Evolutionary conservation across 2,113 vertebrate species (phyloP), one percentile per base, ranked within the genome.

Genomic region (Marmota monax): DNA sequence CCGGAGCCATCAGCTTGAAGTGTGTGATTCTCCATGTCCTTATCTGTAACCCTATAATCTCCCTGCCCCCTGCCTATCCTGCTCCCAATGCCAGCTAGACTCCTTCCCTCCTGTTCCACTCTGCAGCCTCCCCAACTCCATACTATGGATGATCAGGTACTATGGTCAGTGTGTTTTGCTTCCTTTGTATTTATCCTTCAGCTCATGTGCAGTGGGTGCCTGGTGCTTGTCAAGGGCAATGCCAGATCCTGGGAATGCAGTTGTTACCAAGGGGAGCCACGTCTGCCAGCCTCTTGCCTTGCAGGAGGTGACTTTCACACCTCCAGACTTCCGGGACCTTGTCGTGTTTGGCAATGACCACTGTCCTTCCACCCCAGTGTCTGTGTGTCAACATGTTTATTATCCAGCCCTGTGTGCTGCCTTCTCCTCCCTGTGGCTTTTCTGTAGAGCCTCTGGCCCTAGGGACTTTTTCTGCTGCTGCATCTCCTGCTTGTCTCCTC

Each of bases 221-320:
- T 61, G 1, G 48, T 58, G 1, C 72, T 9, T 2, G 0, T 48
- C 37, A 5, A 4, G 2, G 5, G 2, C n/a, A 27, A 2, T 4
- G 22, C 20, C 70, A 42, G 27, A 13, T 29, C 27, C 17, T 27
- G 13, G 87, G 20, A 9, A 17, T 32, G 7, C 32, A 8, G 0
- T 4, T 0, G 37, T 58, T 23, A 27, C 34, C 32, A 20, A 76
- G 83, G 67, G 18, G 51, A 74, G 6, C 23, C 20, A 3, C 11
- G 0, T 2, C 14, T 4, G 8, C 61, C 29, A 45, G 37, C 37
- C 42, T 34, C 37, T 37, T 69, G 72, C 37, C 63, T n/a, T 4
- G 25, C 7, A 39, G 45, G 69, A 37, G 51, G 7, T 5, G 29
- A 8, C n/a, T n/a, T n/a, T 23, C 27, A 22, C 14, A 2, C 37